Base-by-base conservation (phyloP, 2,113 vertebrate species). In the Tetraodon nigroviridis region DNA sequence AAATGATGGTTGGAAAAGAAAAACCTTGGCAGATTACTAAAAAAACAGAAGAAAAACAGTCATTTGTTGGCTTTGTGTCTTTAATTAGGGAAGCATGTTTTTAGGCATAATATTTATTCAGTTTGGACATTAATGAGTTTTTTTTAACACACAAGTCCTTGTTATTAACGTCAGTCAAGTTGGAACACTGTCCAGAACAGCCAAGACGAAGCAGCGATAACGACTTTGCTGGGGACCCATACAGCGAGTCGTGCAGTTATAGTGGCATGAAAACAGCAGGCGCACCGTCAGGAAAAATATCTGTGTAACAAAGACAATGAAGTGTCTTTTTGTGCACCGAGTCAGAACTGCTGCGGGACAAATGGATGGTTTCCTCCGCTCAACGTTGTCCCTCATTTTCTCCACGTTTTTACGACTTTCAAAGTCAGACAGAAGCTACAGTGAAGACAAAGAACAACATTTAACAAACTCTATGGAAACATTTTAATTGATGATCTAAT, bases 361-460 rank as follows among this genome's bases (percentile, higher is more conserved):
- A 51, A 77, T 68, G 68, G 64, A 71, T 76, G 75, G 54, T 58
- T 72, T 27, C 65, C 32, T 10, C 63, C n/a, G 1, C 51, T 53
- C 10, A 69, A 51, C 14, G n/a, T 16, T 60, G 19, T 22, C 64
- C 51, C 15, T 64, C 32, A 6, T 7, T 3, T 4, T 20, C 56
- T 15, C 15, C 48, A 56, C 54, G 32, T 67, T 57, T 61, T 7
- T 48, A 19, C 19, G n/a, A 48, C n/a, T 37, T 18, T 48, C 46
- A 48, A 48, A 19, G 17, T 18, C 1, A 2, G 42, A 13, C 12
- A 37, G 1, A 37, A 37, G 32, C 8, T 37, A 8, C 32, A 37
- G 32, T 37, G 32, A 37, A 10, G 32, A 37, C 32, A 12, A 2
- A 37, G 32, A 37, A 37, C 32, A 37, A 37, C 32, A 37, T 37